Percentiles rank a stretch among this genome's conserved stretches.
Evolutionary conservation across 2,888 invertebrate genomes (phyloP).

Genomic region (Heliconius aoede): DNA sequence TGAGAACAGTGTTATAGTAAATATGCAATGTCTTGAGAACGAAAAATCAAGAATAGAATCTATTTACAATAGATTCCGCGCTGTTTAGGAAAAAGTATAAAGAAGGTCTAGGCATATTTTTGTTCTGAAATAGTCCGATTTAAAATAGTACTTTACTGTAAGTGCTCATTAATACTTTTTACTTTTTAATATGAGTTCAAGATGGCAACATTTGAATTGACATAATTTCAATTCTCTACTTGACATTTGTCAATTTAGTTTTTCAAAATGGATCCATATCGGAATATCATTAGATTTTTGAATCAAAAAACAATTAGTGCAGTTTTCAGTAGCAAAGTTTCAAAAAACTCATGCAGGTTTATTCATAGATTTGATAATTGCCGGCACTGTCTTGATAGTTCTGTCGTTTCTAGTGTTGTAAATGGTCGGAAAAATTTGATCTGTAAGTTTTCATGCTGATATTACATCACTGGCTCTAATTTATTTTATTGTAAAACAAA

Average conservation of each 20-base stretch:
- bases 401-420: conserved; percentile 62
- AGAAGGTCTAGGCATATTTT: no score
- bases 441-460: conserved; percentile 78
- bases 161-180: neutral
- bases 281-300: conserved; percentile 85
- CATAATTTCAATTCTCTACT: conserved; percentile 31
- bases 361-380: conserved; percentile 81
- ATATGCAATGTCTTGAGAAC: no score
- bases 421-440: conserved; percentile 68
- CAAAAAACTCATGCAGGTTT: conserved; percentile 78
- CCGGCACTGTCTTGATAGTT: conserved; percentile 65
- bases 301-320: conserved; percentile 82
- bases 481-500: conserved; percentile 46
- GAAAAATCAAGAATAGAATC: no score
- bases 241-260: conserved; percentile 44
- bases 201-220: conserved; percentile 26
- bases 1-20: no score
- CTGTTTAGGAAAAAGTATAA: no score
- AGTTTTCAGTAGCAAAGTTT: conserved; percentile 76
- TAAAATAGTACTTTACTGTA: no score
- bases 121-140: no score
- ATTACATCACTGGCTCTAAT: conserved; percentile 77
- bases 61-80: no score
- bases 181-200: neutral
- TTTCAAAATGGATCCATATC: conserved; percentile 84